Base-by-base conservation (phyloP, 2,113 vertebrate genomes). In the Seriola aureovittata region DNA sequence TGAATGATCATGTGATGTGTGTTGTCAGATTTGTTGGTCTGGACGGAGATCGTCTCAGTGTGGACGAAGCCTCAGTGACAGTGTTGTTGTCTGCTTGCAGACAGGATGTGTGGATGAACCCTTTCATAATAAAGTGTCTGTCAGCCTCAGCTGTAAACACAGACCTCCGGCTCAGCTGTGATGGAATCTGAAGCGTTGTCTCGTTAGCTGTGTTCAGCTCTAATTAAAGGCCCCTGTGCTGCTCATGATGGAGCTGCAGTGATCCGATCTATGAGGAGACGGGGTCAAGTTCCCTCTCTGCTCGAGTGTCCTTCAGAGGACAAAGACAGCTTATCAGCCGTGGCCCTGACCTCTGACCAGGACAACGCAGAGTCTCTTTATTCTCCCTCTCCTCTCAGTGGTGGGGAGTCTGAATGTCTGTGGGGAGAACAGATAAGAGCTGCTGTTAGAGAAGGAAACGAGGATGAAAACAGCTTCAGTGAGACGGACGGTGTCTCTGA, bases 361-460 rank as follows among this genome's bases (percentile, higher is more conserved):
- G 4, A 62, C n/a, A 70, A 60, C 50, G 29, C 29, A 32, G 34
- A 11, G 57, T 71, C 57, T 71, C 42, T 23, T 48, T 57, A 48
- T 71, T 44, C 23, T 34, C 54, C 38, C 48, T 21, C 72, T 66
- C 48, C 36, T 55, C n/a, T 65, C 46, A 42, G 58, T 42, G 19
- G 23, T 63, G 32, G 34, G 40, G 55, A 40, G 36, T 68, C 29
- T 69, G 8, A 63, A 42, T 71, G 67, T 79, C 16, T 54, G 12
- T 54, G 23, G 58, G 58, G 46, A 55, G 23, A n/a, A 44, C 17
- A 82, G 81, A 80, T 80, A 69, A 65, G 23, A n/a, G 17, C 29
- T 2, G 3, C 2, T 29, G 19, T 38, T 32, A 5, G 38, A 65
- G 11, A 48, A 25, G 48, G 40, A 73, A 66, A 67, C 60, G 70